These are phyloP conservation scores for Todiramphus saurophagus DNA, from an alignment of 2,113 vertebrate species.

Conservation along the genomic window DNA sequence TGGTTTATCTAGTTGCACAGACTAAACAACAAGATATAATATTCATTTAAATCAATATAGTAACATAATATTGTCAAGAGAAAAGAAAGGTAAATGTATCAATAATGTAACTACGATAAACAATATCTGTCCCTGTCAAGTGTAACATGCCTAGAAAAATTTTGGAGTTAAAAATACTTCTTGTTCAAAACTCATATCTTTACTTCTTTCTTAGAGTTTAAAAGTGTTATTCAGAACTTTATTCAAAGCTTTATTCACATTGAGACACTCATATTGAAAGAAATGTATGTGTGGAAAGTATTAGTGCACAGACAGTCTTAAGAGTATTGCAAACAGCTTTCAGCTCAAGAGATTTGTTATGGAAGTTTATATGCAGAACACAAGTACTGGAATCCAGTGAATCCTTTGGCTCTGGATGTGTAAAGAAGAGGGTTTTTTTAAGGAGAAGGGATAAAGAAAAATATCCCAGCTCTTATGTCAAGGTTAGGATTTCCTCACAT, in stretches of 20 bases:
- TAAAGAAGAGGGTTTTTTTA: not conserved
- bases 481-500: not conserved
- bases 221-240: not conserved
- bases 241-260: not conserved
- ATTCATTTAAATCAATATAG: constrained; percentile 57
- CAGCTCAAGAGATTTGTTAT: not conserved
- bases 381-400: not conserved
- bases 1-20: constrained; percentile 39
- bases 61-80: not conserved
- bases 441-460: not conserved
- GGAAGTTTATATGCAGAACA: not conserved
- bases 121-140: not conserved
- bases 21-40: constrained; percentile 15
- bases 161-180: not conserved
- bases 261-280: not conserved
- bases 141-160: not conserved
- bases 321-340: not conserved
- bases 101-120: not conserved
- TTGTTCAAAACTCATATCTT: not conserved
- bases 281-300: not conserved
- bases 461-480: not conserved
- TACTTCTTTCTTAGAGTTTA: not conserved
- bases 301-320: too few species aligned
- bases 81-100: not conserved
- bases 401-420: not conserved